Base-by-base conservation (phyloP, 2,888 invertebrate species). In the Allophyes oxyacanthae region DNA sequence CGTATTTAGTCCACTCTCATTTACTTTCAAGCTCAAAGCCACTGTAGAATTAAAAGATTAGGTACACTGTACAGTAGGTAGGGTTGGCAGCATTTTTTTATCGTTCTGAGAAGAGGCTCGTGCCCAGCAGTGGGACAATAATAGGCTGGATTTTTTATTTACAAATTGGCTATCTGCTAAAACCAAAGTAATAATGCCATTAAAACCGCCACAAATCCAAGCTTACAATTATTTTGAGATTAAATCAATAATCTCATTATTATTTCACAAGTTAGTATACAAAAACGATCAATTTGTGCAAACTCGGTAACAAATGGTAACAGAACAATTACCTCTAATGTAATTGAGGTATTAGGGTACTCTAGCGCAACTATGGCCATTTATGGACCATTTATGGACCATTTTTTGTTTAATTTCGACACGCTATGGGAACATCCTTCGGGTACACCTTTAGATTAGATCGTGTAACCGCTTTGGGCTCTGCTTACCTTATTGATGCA, bases 351-450 rank as follows among this genome's bases (percentile, higher is more conserved):
- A 43, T 46, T 38, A 52, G 5, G 38, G n/a, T 28, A 20, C 26
- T 43, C 37, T 55, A 36, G 34, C 20, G 51, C 49, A 67, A 68
- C 41, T 42, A 11, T 11, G 13, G 38, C 36, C 33, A 52, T 43
- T 49, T 36, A 40, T 34, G 34, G 43, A n/a, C 36, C 33, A 52
- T 43, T 49, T 36, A 40, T 34, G 34, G 43, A n/a, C 28, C 15
- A 50, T 57, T 69, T 64, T 69, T 65, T 70, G 14, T 50, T 25
- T 37, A 9, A 52, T 66, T 65, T 46, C 66, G n/a, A 52, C 69
- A 69, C 20, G 9, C 57, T 58, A 66, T 69, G 69, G 58, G 69
- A 69, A 69, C 66, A 62, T 70, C 70, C 70, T 69, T 61, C 70
- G 61, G 51, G 51, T 56, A 34, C 10, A 0, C 37, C 41, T 36